Percentiles rank a stretch among this genome's conserved stretches.
phyloP scores from a whole-genome alignment of 1,140 invertebrate genomes.

The Saccostrea echinata region DNA sequence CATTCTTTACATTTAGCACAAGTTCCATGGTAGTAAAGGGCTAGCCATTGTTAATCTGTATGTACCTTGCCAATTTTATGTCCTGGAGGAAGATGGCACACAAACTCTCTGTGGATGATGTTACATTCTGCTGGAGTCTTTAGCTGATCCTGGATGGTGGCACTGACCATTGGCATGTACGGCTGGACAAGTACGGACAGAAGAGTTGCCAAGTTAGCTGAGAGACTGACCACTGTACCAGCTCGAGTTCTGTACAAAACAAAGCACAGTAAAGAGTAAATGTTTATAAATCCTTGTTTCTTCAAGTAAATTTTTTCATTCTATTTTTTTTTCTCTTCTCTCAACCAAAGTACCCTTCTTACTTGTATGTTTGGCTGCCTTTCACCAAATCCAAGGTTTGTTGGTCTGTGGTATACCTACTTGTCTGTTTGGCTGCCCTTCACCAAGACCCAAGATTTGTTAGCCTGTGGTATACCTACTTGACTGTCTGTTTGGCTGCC shows the following conservation, averaged over 20 bases:
- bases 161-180: conserved; percentile 93
- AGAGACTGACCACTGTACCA: conserved; percentile 91
- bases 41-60: no score
- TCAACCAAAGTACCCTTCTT: no score
- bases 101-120: conserved; percentile 83
- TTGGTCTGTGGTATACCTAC: no score
- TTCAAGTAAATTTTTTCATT: no score
- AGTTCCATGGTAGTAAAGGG: no score
- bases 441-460: conserved; percentile 96
- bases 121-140: conserved; percentile 83
- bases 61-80: conserved; percentile 92
- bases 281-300: no score
- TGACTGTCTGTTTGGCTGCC: no score
- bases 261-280: neutral
- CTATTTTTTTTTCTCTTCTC: no score
- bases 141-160: conserved; percentile 87
- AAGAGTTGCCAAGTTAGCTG: conserved; percentile 91
- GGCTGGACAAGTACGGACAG: conserved; percentile 91
- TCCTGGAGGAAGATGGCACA: conserved; percentile 87
- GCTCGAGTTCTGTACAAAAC: conserved; percentile 85
- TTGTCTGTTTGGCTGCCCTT: conserved; percentile 83
- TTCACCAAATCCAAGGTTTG: no score
- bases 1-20: no score
- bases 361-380: no score
- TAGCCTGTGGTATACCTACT: no score